Conservation (phyloP, 2,888 invertebrate genomes). For the Aphodius sticticus region DNA sequence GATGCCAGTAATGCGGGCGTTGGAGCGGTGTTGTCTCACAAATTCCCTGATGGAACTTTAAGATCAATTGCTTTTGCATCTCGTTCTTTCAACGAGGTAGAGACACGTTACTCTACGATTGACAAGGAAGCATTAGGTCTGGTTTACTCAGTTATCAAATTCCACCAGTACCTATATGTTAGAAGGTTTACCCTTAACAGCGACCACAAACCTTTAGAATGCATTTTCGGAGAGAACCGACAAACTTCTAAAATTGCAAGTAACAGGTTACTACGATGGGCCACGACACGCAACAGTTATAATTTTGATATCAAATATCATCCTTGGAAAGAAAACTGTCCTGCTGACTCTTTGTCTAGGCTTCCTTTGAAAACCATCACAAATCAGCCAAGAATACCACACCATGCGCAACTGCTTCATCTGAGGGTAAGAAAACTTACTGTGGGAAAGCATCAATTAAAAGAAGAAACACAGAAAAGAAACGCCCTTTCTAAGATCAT, state of each 20-base stretch:
- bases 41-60: neutral
- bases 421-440: slow-evolving; percentile 12
- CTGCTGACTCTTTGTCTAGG: slow-evolving; percentile 32
- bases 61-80: slow-evolving; percentile 39
- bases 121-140: slow-evolving; percentile 24
- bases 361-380: slow-evolving; percentile 9
- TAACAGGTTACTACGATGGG: slow-evolving; percentile 28
- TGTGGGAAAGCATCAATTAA: neutral
- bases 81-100: neutral
- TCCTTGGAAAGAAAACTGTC: slow-evolving; percentile 34
- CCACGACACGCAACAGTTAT: slow-evolving; percentile 27
- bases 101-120: slow-evolving; percentile 31
- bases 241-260: slow-evolving; percentile 33
- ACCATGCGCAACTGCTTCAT: neutral
- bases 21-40: slow-evolving; percentile 18
- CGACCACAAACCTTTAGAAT: neutral
- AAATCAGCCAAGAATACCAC: neutral
- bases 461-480: neutral
- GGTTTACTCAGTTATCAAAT: slow-evolving; percentile 26
- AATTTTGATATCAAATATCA: slow-evolving; percentile 30
- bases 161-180: slow-evolving; percentile 27
- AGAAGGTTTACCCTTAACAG: neutral
- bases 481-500: neutral
- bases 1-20: slow-evolving; percentile 9
- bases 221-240: slow-evolving; percentile 29